Percentiles rank a stretch among this genome's conserved stretches.
Evolutionary conservation across 2,113 vertebrate genomes (phyloP).

Genomic region (Sula dactylatra): DNA sequence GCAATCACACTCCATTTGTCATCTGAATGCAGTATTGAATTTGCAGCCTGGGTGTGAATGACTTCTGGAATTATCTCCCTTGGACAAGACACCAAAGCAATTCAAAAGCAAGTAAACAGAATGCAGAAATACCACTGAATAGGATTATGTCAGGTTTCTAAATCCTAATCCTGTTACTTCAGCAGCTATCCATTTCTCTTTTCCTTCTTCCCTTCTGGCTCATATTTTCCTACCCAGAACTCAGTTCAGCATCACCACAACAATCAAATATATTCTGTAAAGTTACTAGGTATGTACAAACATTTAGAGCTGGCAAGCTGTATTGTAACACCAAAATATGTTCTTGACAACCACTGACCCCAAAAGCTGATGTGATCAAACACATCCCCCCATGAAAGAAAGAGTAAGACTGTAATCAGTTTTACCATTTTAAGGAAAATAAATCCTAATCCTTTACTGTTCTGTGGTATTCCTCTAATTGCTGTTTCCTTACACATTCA

Average conservation of each 20-base stretch:
- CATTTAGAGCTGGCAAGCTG: neutral
- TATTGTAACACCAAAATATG: neutral
- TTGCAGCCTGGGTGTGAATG: neutral
- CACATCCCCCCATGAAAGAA: slow-evolving; percentile 23
- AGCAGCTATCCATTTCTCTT: neutral
- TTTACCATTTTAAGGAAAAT: slow-evolving; percentile 49
- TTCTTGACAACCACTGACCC: slow-evolving; percentile 33
- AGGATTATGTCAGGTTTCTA: slow-evolving; percentile 8
- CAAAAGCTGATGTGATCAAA: slow-evolving; percentile 49
- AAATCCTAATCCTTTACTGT: slow-evolving; percentile 38
- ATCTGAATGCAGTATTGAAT: neutral
- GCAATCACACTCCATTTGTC: slow-evolving; percentile 20
- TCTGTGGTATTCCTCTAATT: slow-evolving; percentile 54
- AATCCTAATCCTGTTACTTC: slow-evolving; percentile 12
- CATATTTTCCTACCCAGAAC: neutral
- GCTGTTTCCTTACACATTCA: slow-evolving; percentile 59
- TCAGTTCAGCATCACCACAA: neutral
- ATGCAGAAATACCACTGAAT: slow-evolving; percentile 10
- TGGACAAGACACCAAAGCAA: slow-evolving; percentile 30
- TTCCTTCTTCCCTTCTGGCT: slow-evolving; percentile 5
- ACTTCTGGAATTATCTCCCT: slow-evolving; percentile 44
- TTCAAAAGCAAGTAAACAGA: slow-evolving; percentile 41
- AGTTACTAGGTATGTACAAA: neutral
- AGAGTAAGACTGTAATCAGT: slow-evolving; percentile 27
- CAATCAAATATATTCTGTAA: neutral